These are phyloP conservation scores for Coreius guichenoti DNA, from an alignment of 2,797 vertebrate genomes.

Conservation along the genomic window DNA sequence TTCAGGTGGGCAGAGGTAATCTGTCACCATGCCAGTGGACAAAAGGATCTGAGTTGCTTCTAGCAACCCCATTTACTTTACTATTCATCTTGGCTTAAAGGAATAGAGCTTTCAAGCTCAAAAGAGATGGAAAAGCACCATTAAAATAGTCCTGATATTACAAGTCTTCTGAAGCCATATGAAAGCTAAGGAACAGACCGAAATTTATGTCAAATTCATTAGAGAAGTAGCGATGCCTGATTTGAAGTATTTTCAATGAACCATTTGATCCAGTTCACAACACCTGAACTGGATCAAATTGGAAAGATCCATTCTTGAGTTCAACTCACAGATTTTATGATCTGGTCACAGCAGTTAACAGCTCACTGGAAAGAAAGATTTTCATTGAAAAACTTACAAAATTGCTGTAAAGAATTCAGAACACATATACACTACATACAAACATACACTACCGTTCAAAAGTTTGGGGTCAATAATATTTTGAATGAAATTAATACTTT, in stretches of 20 bases:
- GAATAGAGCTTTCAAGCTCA: neutral
- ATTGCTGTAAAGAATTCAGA: slow-evolving; percentile 5
- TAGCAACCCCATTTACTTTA: slow-evolving; percentile 44
- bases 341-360: neutral
- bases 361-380: neutral
- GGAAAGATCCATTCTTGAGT: neutral
- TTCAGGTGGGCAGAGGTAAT: slow-evolving; percentile 45
- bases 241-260: neutral
- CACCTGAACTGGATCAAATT: no score
- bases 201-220: neutral
- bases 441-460: neutral
- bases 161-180: neutral
- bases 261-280: neutral
- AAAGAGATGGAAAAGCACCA: neutral
- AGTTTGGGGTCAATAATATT: no score
- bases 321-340: neutral
- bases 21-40: slow-evolving; percentile 52
- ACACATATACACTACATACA: no score
- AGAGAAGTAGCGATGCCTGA: neutral
- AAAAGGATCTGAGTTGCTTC: slow-evolving; percentile 42
- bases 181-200: neutral
- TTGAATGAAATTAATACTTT: neutral
- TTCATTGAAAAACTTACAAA: neutral
- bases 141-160: neutral
- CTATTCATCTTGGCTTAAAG: slow-evolving; percentile 25